Evolutionary conservation across 1,140 invertebrate species (phyloP).

Genomic region (Hypsibius dujardini): DNA sequence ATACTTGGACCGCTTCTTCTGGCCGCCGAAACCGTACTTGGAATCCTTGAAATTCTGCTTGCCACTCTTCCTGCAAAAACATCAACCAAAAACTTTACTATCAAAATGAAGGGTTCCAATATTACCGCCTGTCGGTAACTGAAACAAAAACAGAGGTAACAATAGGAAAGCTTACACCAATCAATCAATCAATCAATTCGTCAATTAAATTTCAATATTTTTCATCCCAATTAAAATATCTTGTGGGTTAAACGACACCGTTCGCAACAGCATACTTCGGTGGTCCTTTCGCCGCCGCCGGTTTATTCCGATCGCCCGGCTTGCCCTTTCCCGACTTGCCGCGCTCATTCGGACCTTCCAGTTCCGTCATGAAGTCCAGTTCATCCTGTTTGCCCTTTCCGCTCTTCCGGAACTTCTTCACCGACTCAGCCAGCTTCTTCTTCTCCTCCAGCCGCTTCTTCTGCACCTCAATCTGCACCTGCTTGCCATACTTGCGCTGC

Average conservation of each 20-base stretch:
- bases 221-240: no score
- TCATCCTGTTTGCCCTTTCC: slow-evolving; percentile 30
- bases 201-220: no score
- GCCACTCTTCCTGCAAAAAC: slow-evolving; percentile 19
- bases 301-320: slow-evolving; percentile 32
- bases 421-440: slow-evolving; percentile 39
- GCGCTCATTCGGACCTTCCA: slow-evolving; percentile 21
- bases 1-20: slow-evolving; percentile 68
- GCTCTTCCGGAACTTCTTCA: slow-evolving; percentile 31
- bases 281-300: slow-evolving; percentile 28
- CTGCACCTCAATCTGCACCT: slow-evolving; percentile 57
- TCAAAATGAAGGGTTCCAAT: no score
- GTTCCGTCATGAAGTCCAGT: slow-evolving; percentile 28
- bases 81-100: no score
- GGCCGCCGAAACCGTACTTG: slow-evolving; percentile 86
- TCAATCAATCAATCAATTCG: no score
- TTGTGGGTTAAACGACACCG: no score
- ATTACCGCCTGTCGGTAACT: no score
- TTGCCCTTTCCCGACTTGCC: slow-evolving; percentile 29
- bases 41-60: slow-evolving; percentile 50
- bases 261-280: slow-evolving; percentile 3
- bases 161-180: no score
- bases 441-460: slow-evolving; percentile 59
- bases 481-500: slow-evolving; percentile 77
- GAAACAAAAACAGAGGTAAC: no score